Base-by-base conservation (phyloP, 2,113 vertebrate genomes). In the Chascanopsetta lugubris region DNA sequence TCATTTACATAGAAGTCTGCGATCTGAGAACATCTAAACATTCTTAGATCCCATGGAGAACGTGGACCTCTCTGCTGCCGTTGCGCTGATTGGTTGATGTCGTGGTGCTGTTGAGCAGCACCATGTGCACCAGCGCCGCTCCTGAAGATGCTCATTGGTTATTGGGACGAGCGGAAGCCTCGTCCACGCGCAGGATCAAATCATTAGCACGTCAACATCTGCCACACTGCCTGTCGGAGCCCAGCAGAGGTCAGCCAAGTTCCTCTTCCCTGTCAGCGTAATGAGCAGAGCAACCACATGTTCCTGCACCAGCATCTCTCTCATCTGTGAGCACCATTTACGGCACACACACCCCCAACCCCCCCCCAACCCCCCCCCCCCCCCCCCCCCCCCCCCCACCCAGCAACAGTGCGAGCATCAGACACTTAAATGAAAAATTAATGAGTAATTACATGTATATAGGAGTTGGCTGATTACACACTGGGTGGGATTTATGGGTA, bases 171-270 rank as follows among this genome's bases (percentile, higher is more conserved):
- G 61, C 34, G 29, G 50, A 69, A 59, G 21, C 40, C 53, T 40
- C 4, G 15, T 42, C 17, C 47, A 56, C 8, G 46, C 20, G 46
- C 26, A 38, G 24, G 18, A 61, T 72, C 34, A 30, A 59, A 58
- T 68, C 64, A 68, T 69, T 69, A 69, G 49, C 32, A 1, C 25
- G 57, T 77, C 63, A 77, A 50, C 63, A 63, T 81, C 69, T 72
- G 74, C 67, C 69, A 69, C 80, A 81, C 20, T 79, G 67, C 49
- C 82, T 27, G 60, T 60, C 62, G 67, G 51, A 71, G 77, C 54
- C 89, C 90, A 91, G 85, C 80, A 90, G 90, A 86, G 88, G 87
- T 88, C 86, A 90, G 83, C 78, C 80, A 79, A 83, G 79, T 77
- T 69, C 80, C 84, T 85, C 61, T 42, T 72, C 61, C 61, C 79